These are phyloP conservation scores for Pristionchus mayeri DNA, from an alignment of 2,888 invertebrate genomes.

Conservation along the genomic window DNA sequence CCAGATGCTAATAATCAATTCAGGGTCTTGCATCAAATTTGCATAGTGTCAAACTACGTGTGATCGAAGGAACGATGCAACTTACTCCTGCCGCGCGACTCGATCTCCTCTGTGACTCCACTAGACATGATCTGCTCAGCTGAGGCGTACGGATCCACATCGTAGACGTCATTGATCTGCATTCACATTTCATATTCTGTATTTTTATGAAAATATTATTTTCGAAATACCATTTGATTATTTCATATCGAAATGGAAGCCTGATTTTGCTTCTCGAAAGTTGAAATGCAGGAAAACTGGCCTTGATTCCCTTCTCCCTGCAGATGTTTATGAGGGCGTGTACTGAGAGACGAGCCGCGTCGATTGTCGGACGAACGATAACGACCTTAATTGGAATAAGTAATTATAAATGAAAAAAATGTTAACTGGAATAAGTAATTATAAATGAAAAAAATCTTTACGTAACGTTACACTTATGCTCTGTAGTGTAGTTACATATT, in stretches of 20 bases:
- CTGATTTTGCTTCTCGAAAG: not conserved
- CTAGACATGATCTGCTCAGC: conserved; percentile 72
- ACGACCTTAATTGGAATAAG: conserved; percentile 64
- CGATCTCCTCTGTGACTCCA: conserved; percentile 64
- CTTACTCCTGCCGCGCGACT: conserved; percentile 64
- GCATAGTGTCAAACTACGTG: not conserved
- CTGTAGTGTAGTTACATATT: too few species aligned
- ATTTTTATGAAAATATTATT: too few species aligned
- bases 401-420: not conserved
- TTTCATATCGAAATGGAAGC: too few species aligned
- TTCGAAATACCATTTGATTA: too few species aligned
- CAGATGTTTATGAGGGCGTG: conserved; percentile 69
- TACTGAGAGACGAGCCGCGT: conserved; percentile 69
- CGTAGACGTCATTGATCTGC: conserved; percentile 68
- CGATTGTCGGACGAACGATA: conserved; percentile 64
- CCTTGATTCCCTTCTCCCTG: conserved; percentile 60
- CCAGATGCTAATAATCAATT: too few species aligned
- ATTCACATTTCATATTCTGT: too few species aligned
- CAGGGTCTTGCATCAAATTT: not conserved
- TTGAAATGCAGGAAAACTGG: not conserved
- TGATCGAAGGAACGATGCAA: too few species aligned
- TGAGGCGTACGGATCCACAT: conserved; percentile 71
- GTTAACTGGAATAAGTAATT: too few species aligned
- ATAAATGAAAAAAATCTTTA: not conserved
- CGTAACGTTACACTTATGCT: too few species aligned